Percentiles rank a stretch among this genome's conserved stretches.
Evolutionary conservation across 1,140 invertebrate species (phyloP).

Genomic region (Drosophila bipectinata): DNA sequence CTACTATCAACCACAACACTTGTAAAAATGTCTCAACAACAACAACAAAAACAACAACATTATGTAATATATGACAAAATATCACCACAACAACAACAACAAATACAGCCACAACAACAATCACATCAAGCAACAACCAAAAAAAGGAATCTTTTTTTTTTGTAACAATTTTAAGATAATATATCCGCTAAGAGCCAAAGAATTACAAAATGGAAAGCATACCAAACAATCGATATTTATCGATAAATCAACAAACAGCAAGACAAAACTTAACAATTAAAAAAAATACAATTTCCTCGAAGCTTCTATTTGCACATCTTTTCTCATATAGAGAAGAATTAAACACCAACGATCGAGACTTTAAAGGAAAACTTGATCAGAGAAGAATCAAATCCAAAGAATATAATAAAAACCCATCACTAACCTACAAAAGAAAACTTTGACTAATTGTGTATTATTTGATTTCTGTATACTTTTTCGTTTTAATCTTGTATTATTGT

Average conservation of each 20-base stretch:
- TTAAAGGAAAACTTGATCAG: constrained; percentile 28
- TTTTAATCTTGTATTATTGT: constrained; percentile 34
- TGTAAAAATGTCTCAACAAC: constrained; percentile 34
- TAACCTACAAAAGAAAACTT: constrained; percentile 16
- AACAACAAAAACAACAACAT: constrained; percentile 33
- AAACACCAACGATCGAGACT: constrained; percentile 8
- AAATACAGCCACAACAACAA: constrained; percentile 48
- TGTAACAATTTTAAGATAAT: constrained; percentile 1
- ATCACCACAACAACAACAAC: constrained; percentile 46
- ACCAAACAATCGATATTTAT: constrained; percentile 11
- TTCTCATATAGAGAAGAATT: constrained; percentile 20
- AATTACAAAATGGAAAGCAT: constrained; percentile 1
- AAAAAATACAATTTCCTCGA: constrained; percentile 28
- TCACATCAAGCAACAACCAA: constrained; percentile 51
- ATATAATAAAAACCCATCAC: constrained; percentile 22
- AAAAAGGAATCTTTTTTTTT: constrained; percentile 25
- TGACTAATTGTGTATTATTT: constrained; percentile 20
- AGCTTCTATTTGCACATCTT: constrained; percentile 42
- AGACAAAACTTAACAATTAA: constrained; percentile 37
- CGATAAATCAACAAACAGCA: constrained; percentile 39
- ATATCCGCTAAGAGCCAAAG: constrained; percentile 5
- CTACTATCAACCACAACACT: constrained; percentile 24
- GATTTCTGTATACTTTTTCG: constrained; percentile 3
- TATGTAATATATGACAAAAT: constrained; percentile 66
- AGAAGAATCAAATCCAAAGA: constrained; percentile 9